Evolutionary conservation across 1,140 invertebrate genomes (phyloP), one percentile per base, ranked within the genome.

Genomic region (Uloborus diversus): DNA sequence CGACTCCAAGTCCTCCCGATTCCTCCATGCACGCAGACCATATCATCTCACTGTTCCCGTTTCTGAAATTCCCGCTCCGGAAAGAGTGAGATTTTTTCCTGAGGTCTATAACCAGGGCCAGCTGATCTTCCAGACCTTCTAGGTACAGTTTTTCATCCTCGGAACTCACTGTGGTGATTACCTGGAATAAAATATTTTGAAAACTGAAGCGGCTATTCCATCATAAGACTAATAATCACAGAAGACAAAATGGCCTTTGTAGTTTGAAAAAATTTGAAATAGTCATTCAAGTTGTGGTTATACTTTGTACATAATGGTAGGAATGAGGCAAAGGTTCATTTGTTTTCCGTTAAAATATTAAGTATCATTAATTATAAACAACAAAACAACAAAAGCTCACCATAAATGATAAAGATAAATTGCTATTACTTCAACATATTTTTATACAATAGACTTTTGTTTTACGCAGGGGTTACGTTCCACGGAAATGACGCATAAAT

Each of bases 1-100:
- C 87, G 3, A 88, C 87, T 47, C 88, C 88, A 13, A 88, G 76
- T 32, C 87, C 86, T 23, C 87, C 87, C 7, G 88, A 88, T 82
- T 89, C 88, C 66, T 88, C 87, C 85, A 88, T 85, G 20, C 87
- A 86, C 56, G 84, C 85, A 33, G 71, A 78, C 70, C 64, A 73
- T 30, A 81, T 65, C 47, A 81, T 59, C 47, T 73, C 80, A 64
- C 64, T 70, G 23, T 65, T 78, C 14, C 71, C 71, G 56, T 81
- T 81, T 23, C 69, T 69, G 32, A 53, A 65, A 27, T 33, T 68
- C 4, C 56, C 35, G 70, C 86, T 86, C 23, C 85, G 83, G 20
- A 88, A 80, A 5, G 85, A 33, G 83, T 85, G 11, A 53, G 42
- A 37, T 62, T 85, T 85, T 66, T 86, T 83, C 28, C 82, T 83